Base-by-base conservation (phyloP, 2,113 vertebrate genomes). In the Podarcis raffonei region DNA sequence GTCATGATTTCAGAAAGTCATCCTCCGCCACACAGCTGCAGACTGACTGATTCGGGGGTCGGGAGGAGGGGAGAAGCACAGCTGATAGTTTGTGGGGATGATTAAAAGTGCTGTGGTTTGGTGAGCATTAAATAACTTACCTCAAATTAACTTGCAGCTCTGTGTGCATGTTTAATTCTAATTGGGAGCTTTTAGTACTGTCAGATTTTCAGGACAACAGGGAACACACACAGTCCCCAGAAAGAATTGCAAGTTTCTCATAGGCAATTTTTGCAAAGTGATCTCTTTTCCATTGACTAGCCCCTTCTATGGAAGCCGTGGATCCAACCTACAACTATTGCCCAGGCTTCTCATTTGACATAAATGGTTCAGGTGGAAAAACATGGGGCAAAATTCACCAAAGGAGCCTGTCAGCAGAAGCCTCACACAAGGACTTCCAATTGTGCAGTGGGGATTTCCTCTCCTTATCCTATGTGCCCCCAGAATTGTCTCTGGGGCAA, bases 141-240 rank as follows among this genome's bases (percentile, higher is more conserved):
- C 86, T 87, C 13, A 1, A 94, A 86, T 89, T 89, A 92, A 86
- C 69, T 92, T n/a, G 57, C 77, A 88, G 53, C 66, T 89, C 87
- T 87, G 69, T 90, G 89, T 0, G 30, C 7, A 62, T 15, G 35
- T 0, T 0, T 82, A 85, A 84, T 20, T 80, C 35, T 88, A 88
- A 89, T 0, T 59, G 18, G 84, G 83, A 90, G 87, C 90, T 90
- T 92, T 92, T 32, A 90, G 65, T 57, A 77, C 69, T 78, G 69
- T 86, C 35, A 83, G 72, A 68, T 83, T 89, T 77, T 72, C 65
- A 23, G 6, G 12, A 68, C 48, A 83, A 78, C 35, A 85, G 12
- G 1, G 6, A 25, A 84, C 57, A 84, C 12, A 37, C n/a, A n/a
- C 0, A 79, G 42, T 30, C 2, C 0, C 62, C 27, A 83, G 72